Conservation (phyloP, 2,888 invertebrate species). For the Eudasyphora cyanicolor region DNA sequence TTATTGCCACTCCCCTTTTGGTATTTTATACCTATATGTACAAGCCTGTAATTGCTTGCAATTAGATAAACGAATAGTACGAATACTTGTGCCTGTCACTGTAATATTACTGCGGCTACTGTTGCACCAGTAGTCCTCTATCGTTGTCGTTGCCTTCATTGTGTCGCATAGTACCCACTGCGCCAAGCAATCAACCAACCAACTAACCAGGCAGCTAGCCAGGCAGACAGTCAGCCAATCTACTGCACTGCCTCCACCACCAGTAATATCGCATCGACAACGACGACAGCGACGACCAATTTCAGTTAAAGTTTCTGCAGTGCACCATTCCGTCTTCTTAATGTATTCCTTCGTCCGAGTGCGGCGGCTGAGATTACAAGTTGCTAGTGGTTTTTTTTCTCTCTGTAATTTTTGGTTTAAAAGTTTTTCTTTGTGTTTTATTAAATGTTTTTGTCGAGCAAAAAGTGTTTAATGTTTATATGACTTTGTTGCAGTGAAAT, state of each 20-base stretch:
- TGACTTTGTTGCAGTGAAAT: neutral
- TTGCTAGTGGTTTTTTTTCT: too few relatives aligned
- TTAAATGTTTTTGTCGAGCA: neutral
- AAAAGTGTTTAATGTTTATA: slow-evolving; percentile 1
- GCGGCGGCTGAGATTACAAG: slow-evolving; percentile 10
- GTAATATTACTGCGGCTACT: too few relatives aligned
- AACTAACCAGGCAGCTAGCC: neutral
- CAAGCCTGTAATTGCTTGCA: too few relatives aligned
- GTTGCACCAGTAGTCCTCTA: too few relatives aligned
- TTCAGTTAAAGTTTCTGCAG: slow-evolving; percentile 59
- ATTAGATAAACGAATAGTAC: too few relatives aligned
- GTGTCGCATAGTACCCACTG: neutral
- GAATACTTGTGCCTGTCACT: too few relatives aligned
- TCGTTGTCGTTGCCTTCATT: too few relatives aligned
- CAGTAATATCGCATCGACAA: slow-evolving; percentile 13
- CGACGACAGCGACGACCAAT: slow-evolving; percentile 27
- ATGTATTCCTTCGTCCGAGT: slow-evolving; percentile 11
- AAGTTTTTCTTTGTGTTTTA: slow-evolving; percentile 16
- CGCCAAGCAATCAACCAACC: neutral
- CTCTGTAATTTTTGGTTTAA: too few relatives aligned
- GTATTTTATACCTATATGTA: too few relatives aligned
- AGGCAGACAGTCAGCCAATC: too few relatives aligned
- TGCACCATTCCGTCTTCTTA: slow-evolving; percentile 51
- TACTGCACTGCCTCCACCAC: neutral
- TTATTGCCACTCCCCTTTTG: too few relatives aligned